Evolutionary conservation across 2,888 invertebrate genomes (phyloP).

Genomic region (Polydrusus cervinus): DNA sequence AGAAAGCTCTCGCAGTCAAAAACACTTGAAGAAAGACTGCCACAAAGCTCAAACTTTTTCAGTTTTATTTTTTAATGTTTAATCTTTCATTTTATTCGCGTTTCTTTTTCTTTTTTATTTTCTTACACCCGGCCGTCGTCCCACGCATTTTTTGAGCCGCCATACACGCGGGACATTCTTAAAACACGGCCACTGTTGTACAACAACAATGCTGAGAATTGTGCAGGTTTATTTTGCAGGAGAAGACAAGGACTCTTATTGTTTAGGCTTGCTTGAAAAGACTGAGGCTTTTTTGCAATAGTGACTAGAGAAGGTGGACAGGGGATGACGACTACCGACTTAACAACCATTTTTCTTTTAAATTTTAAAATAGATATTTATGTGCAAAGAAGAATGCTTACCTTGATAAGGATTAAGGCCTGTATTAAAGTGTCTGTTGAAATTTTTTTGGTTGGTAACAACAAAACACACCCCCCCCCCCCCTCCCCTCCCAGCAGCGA

Average conservation of each 20-base stretch:
- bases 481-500: too few species aligned
- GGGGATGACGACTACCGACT: too few species aligned
- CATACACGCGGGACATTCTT: constrained; percentile 45
- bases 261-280: not conserved
- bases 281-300: not conserved
- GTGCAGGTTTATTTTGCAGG: constrained; percentile 38
- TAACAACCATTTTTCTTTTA: too few species aligned
- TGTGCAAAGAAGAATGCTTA: too few species aligned
- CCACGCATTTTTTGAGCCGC: constrained; percentile 40
- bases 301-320: too few species aligned
- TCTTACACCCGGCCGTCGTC: constrained; percentile 40
- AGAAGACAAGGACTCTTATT: not conserved
- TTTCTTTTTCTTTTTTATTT: constrained; percentile 26
- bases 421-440: too few species aligned
- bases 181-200: constrained; percentile 48
- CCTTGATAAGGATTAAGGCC: too few species aligned
- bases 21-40: constrained; percentile 20
- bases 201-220: constrained; percentile 42
- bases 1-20: not conserved
- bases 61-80: constrained; percentile 15
- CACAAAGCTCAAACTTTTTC: constrained; percentile 3
- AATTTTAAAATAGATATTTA: too few species aligned
- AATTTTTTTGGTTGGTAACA: too few species aligned
- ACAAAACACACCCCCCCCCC: too few species aligned
- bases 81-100: constrained; percentile 13